These are phyloP conservation scores for Andrena haemorrhoa DNA, from an alignment of 2,888 invertebrate species.

Conservation along the genomic window DNA sequence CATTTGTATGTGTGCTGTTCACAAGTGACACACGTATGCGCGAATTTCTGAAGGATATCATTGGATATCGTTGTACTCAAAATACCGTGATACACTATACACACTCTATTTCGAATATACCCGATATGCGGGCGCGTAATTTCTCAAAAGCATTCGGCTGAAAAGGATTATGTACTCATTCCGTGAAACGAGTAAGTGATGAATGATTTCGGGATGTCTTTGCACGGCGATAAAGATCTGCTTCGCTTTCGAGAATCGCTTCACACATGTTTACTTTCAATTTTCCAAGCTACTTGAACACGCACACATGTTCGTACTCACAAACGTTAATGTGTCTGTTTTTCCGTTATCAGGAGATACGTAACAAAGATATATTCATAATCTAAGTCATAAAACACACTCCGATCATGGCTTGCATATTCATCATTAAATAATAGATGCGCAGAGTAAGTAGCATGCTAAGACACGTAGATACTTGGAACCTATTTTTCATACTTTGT, in stretches of 20 bases:
- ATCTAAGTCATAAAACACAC: neutral
- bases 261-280: neutral
- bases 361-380: neutral
- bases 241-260: neutral
- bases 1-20: constrained; percentile 8
- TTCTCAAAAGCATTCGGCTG: neutral
- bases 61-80: neutral
- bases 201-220: neutral
- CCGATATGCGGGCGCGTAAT: neutral
- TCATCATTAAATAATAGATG: neutral
- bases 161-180: neutral
- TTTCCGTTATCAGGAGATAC: constrained; percentile 18
- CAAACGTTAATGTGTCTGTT: neutral
- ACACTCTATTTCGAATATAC: neutral
- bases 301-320: neutral
- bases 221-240: neutral
- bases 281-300: neutral
- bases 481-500: neutral
- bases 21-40: constrained; percentile 16
- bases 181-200: neutral
- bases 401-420: neutral
- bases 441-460: neutral
- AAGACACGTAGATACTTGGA: neutral
- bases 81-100: neutral
- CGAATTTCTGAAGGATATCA: constrained; percentile 33